Evolutionary conservation across 2,797 vertebrate genomes (phyloP).

Genomic region (Holocentrus rufus): DNA sequence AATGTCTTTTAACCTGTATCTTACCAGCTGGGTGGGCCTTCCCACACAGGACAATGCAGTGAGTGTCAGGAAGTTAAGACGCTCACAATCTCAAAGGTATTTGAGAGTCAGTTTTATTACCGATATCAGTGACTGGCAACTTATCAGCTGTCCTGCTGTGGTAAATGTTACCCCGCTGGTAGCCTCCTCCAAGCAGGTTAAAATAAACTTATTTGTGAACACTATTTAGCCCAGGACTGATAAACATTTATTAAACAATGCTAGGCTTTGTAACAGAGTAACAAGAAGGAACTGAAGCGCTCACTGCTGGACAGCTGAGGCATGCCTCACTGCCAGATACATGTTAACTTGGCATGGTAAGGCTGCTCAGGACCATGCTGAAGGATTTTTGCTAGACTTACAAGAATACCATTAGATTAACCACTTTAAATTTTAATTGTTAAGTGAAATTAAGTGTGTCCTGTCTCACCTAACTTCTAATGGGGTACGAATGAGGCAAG

Average conservation of each 20-base stretch:
- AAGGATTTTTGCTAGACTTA: slow-evolving; percentile 1
- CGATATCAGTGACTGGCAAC: too few species aligned
- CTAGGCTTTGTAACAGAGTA: slow-evolving; percentile 5
- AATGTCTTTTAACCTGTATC: background rate
- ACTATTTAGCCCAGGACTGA: slow-evolving; percentile 21
- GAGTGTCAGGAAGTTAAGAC: too few species aligned
- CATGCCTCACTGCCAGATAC: slow-evolving; percentile 37
- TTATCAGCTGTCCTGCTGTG: too few species aligned
- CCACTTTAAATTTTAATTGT: slow-evolving; percentile 7
- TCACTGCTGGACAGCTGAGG: slow-evolving; percentile 63
- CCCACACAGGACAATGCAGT: too few species aligned
- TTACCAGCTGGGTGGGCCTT: too few species aligned
- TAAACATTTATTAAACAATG: slow-evolving; percentile 12
- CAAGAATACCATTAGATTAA: background rate
- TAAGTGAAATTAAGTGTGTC: background rate
- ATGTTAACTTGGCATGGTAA: slow-evolving; percentile 10
- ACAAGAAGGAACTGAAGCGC: slow-evolving; percentile 13
- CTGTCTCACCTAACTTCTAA: slow-evolving; percentile 21
- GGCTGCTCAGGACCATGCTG: background rate
- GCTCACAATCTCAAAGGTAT: too few species aligned
- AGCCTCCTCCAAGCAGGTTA: background rate
- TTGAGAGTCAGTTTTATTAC: too few species aligned
- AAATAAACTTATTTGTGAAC: slow-evolving; percentile 25
- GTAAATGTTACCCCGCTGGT: too few species aligned
- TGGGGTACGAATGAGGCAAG: slow-evolving; percentile 25